Conservation (phyloP, 2,888 invertebrate species). For the Galeruca laticollis region DNA sequence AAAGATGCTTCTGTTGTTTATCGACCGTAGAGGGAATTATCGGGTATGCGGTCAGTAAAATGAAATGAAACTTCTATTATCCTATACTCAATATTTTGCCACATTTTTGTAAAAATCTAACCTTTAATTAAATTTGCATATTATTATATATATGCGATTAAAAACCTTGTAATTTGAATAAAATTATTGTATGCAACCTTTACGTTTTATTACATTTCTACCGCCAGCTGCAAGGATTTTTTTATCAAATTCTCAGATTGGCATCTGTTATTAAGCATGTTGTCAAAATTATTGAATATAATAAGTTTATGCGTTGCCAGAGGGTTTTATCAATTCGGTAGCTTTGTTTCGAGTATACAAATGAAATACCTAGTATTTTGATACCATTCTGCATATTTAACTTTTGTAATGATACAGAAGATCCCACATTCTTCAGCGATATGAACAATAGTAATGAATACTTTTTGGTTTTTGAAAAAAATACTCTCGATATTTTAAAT, state of each 20-base stretch:
- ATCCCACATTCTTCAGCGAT: background rate
- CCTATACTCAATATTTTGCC: background rate
- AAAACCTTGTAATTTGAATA: conserved; percentile 3
- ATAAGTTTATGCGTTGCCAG: background rate
- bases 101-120: background rate
- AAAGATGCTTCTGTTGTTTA: too few species aligned
- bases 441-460: background rate
- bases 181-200: background rate
- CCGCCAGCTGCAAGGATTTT: conserved; percentile 3
- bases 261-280: conserved; percentile 1
- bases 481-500: too few species aligned
- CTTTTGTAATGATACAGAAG: conserved; percentile 2
- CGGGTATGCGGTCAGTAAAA: too few species aligned
- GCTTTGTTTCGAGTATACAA: conserved; percentile 1
- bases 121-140: conserved; percentile 1
- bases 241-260: conserved; percentile 4
- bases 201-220: background rate
- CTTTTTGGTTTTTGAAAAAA: background rate
- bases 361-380: background rate
- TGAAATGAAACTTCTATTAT: too few species aligned
- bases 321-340: background rate
- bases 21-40: too few species aligned
- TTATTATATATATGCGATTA: background rate
- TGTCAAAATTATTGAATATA: conserved; percentile 1
- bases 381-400: background rate